Conservation (phyloP, 2,797 vertebrate genomes). For the Adrianichthys oophorus region DNA sequence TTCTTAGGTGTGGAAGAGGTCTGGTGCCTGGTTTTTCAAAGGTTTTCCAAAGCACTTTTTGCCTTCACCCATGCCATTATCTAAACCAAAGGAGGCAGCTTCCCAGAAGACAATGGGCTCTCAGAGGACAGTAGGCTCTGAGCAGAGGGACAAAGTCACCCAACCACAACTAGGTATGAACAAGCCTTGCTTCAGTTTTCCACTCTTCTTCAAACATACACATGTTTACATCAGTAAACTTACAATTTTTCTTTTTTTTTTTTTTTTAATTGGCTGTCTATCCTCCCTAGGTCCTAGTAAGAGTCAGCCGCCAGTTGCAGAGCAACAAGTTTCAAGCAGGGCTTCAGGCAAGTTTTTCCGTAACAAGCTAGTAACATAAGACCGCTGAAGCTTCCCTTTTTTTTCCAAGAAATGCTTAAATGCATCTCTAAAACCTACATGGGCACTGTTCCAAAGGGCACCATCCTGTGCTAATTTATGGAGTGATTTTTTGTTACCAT, state of each 20-base stretch:
- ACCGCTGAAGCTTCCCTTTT: no score
- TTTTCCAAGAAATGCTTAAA: no score
- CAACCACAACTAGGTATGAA: constrained; percentile 51
- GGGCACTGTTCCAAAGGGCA: no score
- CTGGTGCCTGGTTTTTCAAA: constrained; percentile 98
- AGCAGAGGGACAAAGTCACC: constrained; percentile 48
- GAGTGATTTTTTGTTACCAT: no score
- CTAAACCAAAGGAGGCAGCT: constrained; percentile 75
- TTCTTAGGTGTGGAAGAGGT: constrained; percentile 95
- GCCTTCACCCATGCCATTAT: constrained; percentile 89
- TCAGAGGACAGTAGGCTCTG: constrained; percentile 37
- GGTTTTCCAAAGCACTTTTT: constrained; percentile 94
- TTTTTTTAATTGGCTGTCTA: neutral
- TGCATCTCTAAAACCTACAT: no score
- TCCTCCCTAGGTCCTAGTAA: constrained; percentile 61
- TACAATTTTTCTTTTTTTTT: neutral
- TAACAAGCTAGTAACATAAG: neutral
- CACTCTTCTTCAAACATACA: neutral
- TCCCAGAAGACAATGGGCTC: constrained; percentile 41
- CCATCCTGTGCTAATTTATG: no score
- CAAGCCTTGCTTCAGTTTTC: neutral
- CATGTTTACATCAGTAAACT: neutral
- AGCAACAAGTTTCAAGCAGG: constrained; percentile 74
- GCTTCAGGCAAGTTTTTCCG: constrained; percentile 11
- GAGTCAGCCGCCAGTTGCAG: constrained; percentile 34